phyloP scores from a whole-genome alignment of 2,113 vertebrate species.

The Rhagologus leucostigma region DNA sequence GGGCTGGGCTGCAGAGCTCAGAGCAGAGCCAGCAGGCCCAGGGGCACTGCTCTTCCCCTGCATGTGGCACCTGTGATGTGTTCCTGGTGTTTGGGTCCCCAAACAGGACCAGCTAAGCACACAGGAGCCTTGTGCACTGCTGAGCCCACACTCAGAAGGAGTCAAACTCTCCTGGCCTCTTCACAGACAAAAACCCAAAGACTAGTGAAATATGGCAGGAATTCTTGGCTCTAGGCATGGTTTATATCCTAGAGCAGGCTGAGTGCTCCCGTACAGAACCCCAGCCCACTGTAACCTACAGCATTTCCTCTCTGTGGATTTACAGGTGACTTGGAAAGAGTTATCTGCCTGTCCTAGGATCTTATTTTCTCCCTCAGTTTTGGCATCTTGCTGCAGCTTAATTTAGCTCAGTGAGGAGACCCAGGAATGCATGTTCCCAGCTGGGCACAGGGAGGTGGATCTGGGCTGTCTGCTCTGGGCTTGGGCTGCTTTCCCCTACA shows the following conservation, averaged over 20 bases:
- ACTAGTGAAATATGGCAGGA: background rate
- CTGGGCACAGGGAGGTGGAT: background rate
- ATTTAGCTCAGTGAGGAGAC: background rate
- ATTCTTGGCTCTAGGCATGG: background rate
- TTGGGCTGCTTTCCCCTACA: background rate
- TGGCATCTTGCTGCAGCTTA: background rate
- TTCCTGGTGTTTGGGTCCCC: background rate
- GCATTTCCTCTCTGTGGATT: background rate
- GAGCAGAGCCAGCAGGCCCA: background rate
- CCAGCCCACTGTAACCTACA: background rate
- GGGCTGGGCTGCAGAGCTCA: background rate
- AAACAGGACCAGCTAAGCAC: background rate
- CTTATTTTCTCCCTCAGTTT: background rate
- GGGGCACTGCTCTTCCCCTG: background rate
- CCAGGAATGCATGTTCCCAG: background rate
- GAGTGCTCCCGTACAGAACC: background rate
- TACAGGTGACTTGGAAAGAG: slow-evolving; percentile 3
- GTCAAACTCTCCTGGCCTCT: background rate
- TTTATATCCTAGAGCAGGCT: background rate
- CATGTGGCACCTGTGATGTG: background rate
- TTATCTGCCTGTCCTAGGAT: background rate
- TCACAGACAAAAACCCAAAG: background rate
- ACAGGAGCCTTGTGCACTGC: background rate
- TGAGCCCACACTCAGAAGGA: background rate
- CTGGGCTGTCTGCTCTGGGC: background rate